Conservation (phyloP, 2,113 vertebrate species). For the Pseudopipra pipra region DNA sequence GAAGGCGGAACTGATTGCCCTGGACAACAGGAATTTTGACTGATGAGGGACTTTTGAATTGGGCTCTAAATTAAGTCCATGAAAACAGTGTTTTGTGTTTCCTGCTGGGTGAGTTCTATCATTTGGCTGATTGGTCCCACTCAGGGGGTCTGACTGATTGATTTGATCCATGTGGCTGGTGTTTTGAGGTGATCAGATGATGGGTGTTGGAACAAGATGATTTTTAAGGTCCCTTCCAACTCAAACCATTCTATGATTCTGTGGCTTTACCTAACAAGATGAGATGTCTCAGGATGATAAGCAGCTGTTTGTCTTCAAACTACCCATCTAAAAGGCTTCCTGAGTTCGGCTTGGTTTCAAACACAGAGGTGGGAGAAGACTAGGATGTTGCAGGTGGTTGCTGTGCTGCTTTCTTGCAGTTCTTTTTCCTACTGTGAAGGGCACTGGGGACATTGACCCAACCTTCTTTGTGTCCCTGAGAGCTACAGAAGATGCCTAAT, state of each 20-base stretch:
- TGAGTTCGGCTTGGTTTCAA: accelerated
- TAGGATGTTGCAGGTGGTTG: accelerated
- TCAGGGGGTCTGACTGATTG: not conserved
- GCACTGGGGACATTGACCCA: accelerated
- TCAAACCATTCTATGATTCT: not conserved
- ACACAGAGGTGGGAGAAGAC: not conserved
- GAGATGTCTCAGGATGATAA: not conserved
- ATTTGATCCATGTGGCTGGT: not conserved
- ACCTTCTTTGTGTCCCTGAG: not conserved
- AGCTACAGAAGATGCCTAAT: not conserved
- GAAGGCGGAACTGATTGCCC: not conserved
- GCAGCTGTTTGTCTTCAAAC: not conserved
- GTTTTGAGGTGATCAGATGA: not conserved
- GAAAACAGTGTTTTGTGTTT: not conserved
- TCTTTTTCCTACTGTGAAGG: not conserved
- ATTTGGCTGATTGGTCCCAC: not conserved
- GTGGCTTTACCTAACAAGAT: not conserved
- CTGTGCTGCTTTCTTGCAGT: not conserved
- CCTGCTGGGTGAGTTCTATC: not conserved
- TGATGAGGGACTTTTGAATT: not conserved
- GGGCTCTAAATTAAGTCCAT: not conserved
- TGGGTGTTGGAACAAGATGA: accelerated
- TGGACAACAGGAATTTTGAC: not conserved
- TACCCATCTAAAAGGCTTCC: not conserved
- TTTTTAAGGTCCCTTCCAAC: not conserved